Evolutionary conservation across 2,888 invertebrate genomes (phyloP).

Genomic region (Chorisops tibialis): DNA sequence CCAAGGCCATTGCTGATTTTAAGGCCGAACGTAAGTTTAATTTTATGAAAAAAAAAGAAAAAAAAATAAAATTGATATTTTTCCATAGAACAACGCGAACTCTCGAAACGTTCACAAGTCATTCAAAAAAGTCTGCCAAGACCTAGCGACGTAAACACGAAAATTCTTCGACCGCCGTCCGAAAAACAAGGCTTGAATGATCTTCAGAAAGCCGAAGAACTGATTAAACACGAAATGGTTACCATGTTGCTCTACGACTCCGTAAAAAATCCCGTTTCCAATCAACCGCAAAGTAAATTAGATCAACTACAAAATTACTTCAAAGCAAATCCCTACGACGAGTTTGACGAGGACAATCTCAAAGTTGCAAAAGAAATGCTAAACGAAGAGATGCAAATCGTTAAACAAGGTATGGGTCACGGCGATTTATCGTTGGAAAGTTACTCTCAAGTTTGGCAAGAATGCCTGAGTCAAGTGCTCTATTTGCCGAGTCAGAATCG

Average conservation of each 20-base stretch:
- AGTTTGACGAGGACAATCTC: conserved; percentile 66
- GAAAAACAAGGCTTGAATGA: conserved; percentile 77
- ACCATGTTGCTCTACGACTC: conserved; percentile 92
- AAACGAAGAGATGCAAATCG: conserved; percentile 80
- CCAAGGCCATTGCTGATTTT: conserved; percentile 63
- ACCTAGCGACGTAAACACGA: conserved; percentile 80
- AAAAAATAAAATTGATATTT: too few relatives aligned
- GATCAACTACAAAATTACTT: conserved; percentile 74
- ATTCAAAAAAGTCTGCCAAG: conserved; percentile 83
- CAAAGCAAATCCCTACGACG: conserved; percentile 81
- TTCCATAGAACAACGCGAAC: conserved; percentile 37
- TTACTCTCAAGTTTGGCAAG: conserved; percentile 95
- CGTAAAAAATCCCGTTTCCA: conserved; percentile 67
- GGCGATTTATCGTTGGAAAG: conserved; percentile 89
- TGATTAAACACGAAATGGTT: conserved; percentile 95
- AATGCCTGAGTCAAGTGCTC: conserved; percentile 88
- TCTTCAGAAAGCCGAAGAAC: conserved; percentile 91
- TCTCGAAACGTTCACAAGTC: conserved; percentile 76
- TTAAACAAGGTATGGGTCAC: conserved; percentile 91
- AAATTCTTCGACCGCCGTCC: conserved; percentile 72
- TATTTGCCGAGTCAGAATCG: conserved; percentile 88
- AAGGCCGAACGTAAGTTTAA: conserved; percentile 59
- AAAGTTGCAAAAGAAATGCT: conserved; percentile 64
- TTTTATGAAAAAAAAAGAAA: not conserved
- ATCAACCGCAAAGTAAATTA: conserved; percentile 48